phyloP scores from a whole-genome alignment of 2,888 invertebrate species.

The Pelosia muscerda region DNA sequence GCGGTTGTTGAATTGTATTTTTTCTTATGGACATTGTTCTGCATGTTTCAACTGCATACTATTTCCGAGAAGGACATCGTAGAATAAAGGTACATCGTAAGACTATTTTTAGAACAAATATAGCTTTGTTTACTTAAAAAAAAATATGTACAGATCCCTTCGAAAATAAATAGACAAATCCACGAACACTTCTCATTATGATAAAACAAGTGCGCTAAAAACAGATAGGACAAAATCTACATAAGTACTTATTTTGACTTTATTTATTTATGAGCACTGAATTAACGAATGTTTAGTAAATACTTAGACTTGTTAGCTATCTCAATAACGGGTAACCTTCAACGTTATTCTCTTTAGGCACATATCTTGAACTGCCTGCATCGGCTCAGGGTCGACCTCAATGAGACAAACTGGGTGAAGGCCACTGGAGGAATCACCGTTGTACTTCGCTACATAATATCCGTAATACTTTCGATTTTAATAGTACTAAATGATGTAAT shows the following conservation, averaged over 20 bases:
- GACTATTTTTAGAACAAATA: not conserved
- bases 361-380: conserved; percentile 37
- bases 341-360: conserved; percentile 16
- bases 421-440: conserved; percentile 54
- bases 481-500: conserved; percentile 63
- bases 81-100: not conserved
- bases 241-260: not conserved
- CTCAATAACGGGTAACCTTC: conserved; percentile 10
- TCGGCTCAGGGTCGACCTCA: conserved; percentile 49
- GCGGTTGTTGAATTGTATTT: not conserved
- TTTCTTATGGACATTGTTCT: not conserved
- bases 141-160: not conserved
- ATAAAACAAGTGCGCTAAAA: not conserved
- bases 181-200: not conserved
- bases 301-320: conserved; percentile 1
- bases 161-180: not conserved
- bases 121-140: not conserved
- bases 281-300: not conserved
- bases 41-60: not conserved
- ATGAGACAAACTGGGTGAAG: conserved; percentile 60
- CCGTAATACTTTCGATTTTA: conserved; percentile 56
- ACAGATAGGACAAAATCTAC: not conserved
- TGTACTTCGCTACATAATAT: conserved; percentile 36
- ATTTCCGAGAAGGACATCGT: not conserved
- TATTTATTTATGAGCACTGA: too few species aligned